Evolutionary conservation across 1,140 invertebrate species (phyloP).

Genomic region (Batillaria attramentaria): DNA sequence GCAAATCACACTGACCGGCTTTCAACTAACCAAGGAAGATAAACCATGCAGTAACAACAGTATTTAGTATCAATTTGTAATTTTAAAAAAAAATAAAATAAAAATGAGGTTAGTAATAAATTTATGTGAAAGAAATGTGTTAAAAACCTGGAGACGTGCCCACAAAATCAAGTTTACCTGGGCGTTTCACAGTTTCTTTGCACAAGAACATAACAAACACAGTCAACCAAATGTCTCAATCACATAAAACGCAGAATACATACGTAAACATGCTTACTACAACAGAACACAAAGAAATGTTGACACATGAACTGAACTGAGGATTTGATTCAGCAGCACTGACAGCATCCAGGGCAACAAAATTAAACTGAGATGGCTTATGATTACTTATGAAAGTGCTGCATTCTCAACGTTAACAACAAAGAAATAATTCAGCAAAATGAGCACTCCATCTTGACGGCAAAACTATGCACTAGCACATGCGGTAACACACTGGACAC

Average conservation of each 20-base stretch:
- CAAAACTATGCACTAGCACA: too few species aligned
- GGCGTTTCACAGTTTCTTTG: neutral
- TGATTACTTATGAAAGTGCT: neutral
- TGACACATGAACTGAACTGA: neutral
- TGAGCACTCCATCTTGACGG: too few species aligned
- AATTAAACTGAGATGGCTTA: neutral
- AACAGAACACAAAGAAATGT: neutral
- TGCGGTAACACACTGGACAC: too few species aligned
- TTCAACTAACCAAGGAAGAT: too few species aligned
- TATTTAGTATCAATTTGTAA: neutral
- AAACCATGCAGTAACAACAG: neutral
- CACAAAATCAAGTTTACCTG: constrained; percentile 3
- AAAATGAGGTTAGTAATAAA: neutral
- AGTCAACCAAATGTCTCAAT: neutral
- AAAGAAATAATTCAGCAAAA: too few species aligned
- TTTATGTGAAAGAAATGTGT: neutral
- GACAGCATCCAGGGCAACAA: neutral
- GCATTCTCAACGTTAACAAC: too few species aligned
- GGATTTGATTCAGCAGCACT: neutral
- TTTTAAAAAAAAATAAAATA: neutral
- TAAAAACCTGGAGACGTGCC: neutral
- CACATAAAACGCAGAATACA: constrained; percentile 4
- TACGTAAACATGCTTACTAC: neutral
- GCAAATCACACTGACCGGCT: neutral
- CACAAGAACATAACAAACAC: neutral